These are phyloP conservation scores for Thaumetopoea pityocampa DNA, from an alignment of 1,140 invertebrate species.

Conservation along the genomic window DNA sequence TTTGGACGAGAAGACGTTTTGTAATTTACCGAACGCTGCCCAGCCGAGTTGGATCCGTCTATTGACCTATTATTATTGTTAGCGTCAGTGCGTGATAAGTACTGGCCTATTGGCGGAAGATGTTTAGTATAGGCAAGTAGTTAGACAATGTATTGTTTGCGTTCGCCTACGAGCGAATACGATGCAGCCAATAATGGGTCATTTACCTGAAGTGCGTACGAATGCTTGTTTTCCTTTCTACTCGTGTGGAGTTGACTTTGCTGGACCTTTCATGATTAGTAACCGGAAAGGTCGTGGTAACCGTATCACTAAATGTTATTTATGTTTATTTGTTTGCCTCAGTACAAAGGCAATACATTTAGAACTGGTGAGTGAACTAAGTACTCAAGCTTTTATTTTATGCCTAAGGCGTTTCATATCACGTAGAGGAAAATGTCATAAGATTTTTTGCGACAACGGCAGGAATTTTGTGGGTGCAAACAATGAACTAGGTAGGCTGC, in stretches of 20 bases:
- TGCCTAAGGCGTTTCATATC: conserved; percentile 9
- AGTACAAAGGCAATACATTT: conserved; percentile 29
- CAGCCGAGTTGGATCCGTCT: too few relatives aligned
- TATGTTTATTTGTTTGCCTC: conserved; percentile 38
- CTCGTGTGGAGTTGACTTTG: conserved; percentile 27
- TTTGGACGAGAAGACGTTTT: too few relatives aligned
- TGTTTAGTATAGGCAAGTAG: conserved; percentile 1
- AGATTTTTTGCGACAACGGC: conserved; percentile 12
- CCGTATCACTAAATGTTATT: conserved; percentile 27
- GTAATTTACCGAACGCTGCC: too few relatives aligned
- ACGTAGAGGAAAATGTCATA: conserved; percentile 7
- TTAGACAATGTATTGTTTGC: conserved; percentile 7
- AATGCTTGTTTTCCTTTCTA: conserved; percentile 15
- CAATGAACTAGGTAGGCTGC: too few relatives aligned
- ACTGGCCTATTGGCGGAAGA: conserved; percentile 17
- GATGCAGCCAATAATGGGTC: conserved; percentile 19
- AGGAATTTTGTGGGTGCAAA: conserved; percentile 19
- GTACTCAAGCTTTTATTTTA: conserved; percentile 11
- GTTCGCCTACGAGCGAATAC: conserved; percentile 4
- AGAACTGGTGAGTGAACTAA: conserved; percentile 16
- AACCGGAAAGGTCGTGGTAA: conserved; percentile 24
- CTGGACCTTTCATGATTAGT: conserved; percentile 27
- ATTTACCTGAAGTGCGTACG: conserved; percentile 7
- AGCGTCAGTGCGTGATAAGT: conserved; percentile 4
- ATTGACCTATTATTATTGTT: too few relatives aligned